Percentiles rank a stretch among this genome's conserved stretches.
Conservation (phyloP, 2,888 invertebrate species). For the Synergus gifuensis region DNA sequence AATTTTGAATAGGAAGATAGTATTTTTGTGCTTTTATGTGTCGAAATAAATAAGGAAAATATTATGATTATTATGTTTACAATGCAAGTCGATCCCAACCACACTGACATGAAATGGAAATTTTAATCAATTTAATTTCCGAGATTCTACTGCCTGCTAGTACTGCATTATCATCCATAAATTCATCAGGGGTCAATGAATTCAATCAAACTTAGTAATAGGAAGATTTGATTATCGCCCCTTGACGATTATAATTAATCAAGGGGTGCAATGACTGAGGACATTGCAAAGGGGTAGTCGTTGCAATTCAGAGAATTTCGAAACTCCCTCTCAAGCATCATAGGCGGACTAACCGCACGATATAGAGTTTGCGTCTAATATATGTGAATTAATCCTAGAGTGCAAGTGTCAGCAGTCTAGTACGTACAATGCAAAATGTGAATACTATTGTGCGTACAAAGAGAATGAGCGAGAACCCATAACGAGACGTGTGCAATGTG, state of each 20-base stretch:
- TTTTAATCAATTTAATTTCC: no score
- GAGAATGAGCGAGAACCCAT: not conserved
- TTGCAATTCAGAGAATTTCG: constrained; percentile 9
- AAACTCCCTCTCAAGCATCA: not conserved
- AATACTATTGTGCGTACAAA: constrained; percentile 54
- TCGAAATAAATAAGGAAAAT: no score
- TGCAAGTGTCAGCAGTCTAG: constrained; percentile 11
- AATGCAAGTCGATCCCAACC: no score
- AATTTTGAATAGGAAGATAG: no score
- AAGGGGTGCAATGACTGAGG: constrained; percentile 59
- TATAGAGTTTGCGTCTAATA: not conserved
- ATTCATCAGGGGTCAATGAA: not conserved
- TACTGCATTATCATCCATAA: not conserved
- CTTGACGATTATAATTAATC: constrained; percentile 67
- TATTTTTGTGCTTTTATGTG: no score
- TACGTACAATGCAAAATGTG: constrained; percentile 49
- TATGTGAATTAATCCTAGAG: constrained; percentile 5
- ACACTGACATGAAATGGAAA: no score
- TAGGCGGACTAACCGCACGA: not conserved
- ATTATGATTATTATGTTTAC: no score
- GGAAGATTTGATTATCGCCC: constrained; percentile 57
- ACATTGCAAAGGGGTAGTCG: not conserved
- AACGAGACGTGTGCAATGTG: constrained; percentile 66
- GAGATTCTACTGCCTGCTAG: no score
- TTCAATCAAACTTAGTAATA: not conserved